These are phyloP conservation scores for Drusus annulatus DNA, from an alignment of 1,140 invertebrate genomes.

Conservation along the genomic window DNA sequence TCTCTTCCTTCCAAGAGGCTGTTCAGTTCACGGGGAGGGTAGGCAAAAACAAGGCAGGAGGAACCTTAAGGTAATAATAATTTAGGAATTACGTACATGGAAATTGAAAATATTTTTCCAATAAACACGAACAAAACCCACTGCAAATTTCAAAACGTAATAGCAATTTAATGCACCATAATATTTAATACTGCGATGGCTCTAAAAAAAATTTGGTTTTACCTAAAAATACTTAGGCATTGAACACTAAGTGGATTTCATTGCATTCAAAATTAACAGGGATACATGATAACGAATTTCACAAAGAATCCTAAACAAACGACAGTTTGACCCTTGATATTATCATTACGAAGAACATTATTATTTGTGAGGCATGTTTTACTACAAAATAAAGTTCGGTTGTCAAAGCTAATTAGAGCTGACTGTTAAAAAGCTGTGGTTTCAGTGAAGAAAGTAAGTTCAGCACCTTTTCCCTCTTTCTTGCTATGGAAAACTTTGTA, in stretches of 20 bases:
- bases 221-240: too few relatives aligned
- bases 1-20: slow-evolving; percentile 30
- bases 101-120: slow-evolving; percentile 30
- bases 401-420: slow-evolving; percentile 55
- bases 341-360: slow-evolving; percentile 14
- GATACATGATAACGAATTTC: not conserved
- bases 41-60: not conserved
- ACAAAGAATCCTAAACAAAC: not conserved
- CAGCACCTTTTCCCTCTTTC: slow-evolving; percentile 18
- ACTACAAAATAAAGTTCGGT: slow-evolving; percentile 25
- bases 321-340: not conserved
- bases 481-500: not conserved
- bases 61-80: slow-evolving; percentile 29
- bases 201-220: too few relatives aligned
- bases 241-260: too few relatives aligned
- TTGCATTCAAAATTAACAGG: too few relatives aligned
- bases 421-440: slow-evolving; percentile 56
- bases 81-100: slow-evolving; percentile 38
- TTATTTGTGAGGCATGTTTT: slow-evolving; percentile 24
- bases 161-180: too few relatives aligned
- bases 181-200: too few relatives aligned
- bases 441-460: slow-evolving; percentile 17
- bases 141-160: too few relatives aligned
- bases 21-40: slow-evolving; percentile 18
- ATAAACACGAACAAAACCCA: too few relatives aligned